phyloP scores from a whole-genome alignment of 2,888 invertebrate species.

The Aricia artaxerxes region DNA sequence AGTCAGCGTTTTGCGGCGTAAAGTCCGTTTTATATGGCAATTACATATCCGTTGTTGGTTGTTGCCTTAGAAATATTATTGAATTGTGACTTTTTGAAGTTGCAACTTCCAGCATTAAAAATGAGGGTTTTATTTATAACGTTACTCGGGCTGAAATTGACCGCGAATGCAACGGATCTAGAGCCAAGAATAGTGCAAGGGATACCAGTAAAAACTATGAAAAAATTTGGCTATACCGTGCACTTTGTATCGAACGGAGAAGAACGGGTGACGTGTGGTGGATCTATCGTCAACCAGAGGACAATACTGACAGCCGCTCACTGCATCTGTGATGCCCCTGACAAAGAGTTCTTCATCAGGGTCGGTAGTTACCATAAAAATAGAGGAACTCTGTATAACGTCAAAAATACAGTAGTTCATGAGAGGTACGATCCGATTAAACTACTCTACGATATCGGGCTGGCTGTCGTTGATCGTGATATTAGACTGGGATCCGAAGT shows the following conservation, averaged over 20 bases:
- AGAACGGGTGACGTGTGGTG: constrained; percentile 44
- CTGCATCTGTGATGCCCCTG: constrained; percentile 38
- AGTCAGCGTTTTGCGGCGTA: not conserved
- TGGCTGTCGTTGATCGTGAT: constrained; percentile 25
- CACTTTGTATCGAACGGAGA: constrained; percentile 28
- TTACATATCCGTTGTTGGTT: not conserved
- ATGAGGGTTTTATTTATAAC: constrained; percentile 39
- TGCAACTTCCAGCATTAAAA: not conserved
- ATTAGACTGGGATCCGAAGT: constrained; percentile 29
- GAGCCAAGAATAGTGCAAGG: constrained; percentile 38
- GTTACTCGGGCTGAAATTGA: not conserved
- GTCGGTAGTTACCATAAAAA: not conserved
- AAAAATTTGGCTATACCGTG: not conserved
- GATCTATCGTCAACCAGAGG: constrained; percentile 49
- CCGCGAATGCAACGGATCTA: not conserved
- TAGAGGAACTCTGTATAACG: not conserved
- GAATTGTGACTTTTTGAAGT: not conserved
- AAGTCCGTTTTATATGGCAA: not conserved
- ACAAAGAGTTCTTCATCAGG: not conserved
- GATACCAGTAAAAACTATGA: constrained; percentile 39
- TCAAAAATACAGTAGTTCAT: constrained; percentile 22
- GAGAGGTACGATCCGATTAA: constrained; percentile 25
- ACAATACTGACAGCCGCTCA: constrained; percentile 51
- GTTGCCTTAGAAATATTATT: too few species aligned
- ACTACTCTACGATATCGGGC: constrained; percentile 33